Evolutionary conservation across 1,140 invertebrate species (phyloP), one percentile per base, ranked within the genome.

Genomic region (Brachionus plicatilis): DNA sequence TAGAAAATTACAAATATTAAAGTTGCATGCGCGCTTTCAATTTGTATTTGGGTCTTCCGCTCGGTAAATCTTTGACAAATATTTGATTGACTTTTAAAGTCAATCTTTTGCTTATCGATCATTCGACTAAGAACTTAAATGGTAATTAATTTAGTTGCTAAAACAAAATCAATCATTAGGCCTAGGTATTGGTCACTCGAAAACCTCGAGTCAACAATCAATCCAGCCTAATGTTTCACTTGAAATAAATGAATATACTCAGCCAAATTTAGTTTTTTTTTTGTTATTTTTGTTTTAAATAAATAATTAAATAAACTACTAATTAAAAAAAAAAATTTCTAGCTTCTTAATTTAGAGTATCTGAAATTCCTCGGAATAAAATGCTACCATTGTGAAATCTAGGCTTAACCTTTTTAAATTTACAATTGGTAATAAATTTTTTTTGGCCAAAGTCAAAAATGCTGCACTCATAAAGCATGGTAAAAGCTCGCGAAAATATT

Each of bases 1-100:
- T 72, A 72, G 68, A 72, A 72, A 72, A 72, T 41, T 72, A 72
- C 37, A 72, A 72, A 72, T 72, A 72, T 72, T 72, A 41, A 14
- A 72, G 11, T 72, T 72, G 68, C 68, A 72, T 72, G 68, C 68
- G 68, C 33, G 37, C 7, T 20, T 72, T 72, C 41, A 45, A 43
- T 43, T 47, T 47, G 45, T 47, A n/a, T 47, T 47, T 12, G 11
- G 20, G 5, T 24, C 33, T 41, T 72, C 68, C 68, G 68, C 37
- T 72, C 11, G 53, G 66, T 29, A 68, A 68, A 68, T 68, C 66
- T 33, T 14, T 33, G 4, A n/a, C 33, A 68, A 68, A 68, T 72
- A 72, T 72, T 72, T 60, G 53, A 24, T 60, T 60, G 17, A 60
- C 53, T 60, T 60, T 60, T 20, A 60, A 27, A 24, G n/a, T 60